phyloP scores from a whole-genome alignment of 2,888 invertebrate species.

The Athrips mouffetella region DNA sequence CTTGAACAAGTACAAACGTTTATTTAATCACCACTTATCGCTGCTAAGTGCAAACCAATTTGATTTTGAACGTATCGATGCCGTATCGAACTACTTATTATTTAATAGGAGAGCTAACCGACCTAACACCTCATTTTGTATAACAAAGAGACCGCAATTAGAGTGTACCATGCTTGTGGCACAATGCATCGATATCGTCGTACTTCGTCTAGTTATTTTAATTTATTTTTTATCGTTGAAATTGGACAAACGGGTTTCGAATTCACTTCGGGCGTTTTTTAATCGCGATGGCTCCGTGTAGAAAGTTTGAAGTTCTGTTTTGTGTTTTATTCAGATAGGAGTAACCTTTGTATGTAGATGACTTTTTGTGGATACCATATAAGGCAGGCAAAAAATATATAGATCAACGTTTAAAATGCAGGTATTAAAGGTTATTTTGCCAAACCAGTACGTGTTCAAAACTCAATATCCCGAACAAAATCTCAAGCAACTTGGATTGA shows the following conservation, averaged over 20 bases:
- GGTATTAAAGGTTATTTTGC: no score
- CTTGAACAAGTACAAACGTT: constrained; percentile 4
- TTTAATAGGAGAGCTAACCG: constrained; percentile 74
- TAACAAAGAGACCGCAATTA: constrained; percentile 75
- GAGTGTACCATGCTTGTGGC: constrained; percentile 60
- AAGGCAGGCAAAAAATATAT: no score
- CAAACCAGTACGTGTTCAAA: no score
- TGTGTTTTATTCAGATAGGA: neutral
- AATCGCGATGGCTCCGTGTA: constrained; percentile 57
- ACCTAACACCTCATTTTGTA: constrained; percentile 76
- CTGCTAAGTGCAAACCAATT: constrained; percentile 35
- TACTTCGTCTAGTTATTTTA: constrained; percentile 62
- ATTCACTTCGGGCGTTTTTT: constrained; percentile 49
- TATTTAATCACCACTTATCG: constrained; percentile 9
- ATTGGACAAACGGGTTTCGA: constrained; percentile 66
- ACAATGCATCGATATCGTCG: constrained; percentile 75
- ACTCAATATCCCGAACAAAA: no score
- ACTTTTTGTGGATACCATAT: no score
- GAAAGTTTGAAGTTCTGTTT: constrained; percentile 60
- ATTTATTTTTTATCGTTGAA: constrained; percentile 75
- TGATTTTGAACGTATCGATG: constrained; percentile 49
- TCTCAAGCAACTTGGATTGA: constrained; percentile 30
- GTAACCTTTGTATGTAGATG: neutral
- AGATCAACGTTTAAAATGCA: no score
- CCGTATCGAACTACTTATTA: constrained; percentile 65